These are phyloP conservation scores for Pseudochirops corinnae DNA, from an alignment of 2,797 vertebrate genomes.

Conservation along the genomic window DNA sequence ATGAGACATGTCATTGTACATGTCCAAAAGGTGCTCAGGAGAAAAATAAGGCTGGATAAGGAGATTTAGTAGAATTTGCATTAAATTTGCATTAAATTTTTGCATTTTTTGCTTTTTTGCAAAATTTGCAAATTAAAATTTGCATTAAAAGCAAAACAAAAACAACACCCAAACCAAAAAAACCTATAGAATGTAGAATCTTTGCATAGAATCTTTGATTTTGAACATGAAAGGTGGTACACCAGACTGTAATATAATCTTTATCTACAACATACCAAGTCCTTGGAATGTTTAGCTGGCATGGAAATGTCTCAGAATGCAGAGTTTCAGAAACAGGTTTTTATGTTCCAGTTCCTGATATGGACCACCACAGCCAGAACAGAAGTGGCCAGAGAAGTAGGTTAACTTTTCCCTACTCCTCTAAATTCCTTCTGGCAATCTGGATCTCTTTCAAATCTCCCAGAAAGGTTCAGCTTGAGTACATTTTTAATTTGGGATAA, in stretches of 20 bases:
- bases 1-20: neutral
- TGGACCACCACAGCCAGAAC: neutral
- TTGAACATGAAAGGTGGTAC: neutral
- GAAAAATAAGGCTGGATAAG: neutral
- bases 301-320: neutral
- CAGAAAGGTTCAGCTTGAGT: neutral
- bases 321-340: neutral
- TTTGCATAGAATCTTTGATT: neutral
- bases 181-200: neutral
- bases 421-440: neutral
- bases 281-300: slow-evolving; percentile 16
- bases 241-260: neutral
- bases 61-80: neutral
- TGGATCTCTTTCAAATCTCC: neutral
- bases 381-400: neutral
- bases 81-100: too few species aligned
- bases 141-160: neutral
- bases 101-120: too few species aligned
- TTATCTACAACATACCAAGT: neutral
- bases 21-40: neutral
- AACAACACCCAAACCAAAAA: neutral
- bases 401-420: neutral
- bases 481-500: neutral
- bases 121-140: too few species aligned
- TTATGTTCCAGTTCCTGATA: neutral